phyloP scores from a whole-genome alignment of 2,797 vertebrate genomes.

The Crax fasciolata region DNA sequence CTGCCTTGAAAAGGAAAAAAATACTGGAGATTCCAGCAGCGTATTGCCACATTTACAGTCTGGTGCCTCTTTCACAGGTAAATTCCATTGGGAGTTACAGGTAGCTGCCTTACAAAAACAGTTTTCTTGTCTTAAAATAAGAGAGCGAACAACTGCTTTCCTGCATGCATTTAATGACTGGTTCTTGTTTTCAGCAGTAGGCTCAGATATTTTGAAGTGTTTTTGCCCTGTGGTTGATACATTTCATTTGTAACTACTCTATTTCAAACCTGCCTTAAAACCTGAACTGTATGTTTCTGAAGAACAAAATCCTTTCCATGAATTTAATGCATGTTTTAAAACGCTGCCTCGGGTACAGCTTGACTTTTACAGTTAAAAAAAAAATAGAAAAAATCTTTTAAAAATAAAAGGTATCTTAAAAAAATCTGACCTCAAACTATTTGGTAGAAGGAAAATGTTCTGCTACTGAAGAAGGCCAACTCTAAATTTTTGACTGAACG shows the following conservation, averaged over 20 bases:
- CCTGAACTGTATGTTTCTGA: not conserved
- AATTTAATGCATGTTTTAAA: slow-evolving; percentile 9
- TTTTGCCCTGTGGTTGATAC: not conserved
- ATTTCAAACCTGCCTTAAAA: slow-evolving; percentile 4
- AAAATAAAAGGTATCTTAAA: not conserved
- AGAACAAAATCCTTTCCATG: not conserved
- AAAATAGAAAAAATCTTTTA: not conserved
- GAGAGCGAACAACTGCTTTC: not conserved
- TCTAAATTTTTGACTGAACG: not conserved
- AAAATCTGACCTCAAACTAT: not conserved
- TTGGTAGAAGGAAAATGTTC: not conserved
- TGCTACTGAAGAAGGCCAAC: not conserved
- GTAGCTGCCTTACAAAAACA: not conserved
- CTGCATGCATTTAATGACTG: not conserved
- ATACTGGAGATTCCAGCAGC: not conserved
- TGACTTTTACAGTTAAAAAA: not conserved
- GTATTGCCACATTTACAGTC: not conserved
- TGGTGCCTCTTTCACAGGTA: not conserved
- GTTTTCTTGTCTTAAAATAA: not conserved
- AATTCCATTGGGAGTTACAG: not conserved
- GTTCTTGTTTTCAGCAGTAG: not conserved
- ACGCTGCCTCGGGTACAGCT: not conserved
- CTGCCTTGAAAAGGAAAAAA: not conserved
- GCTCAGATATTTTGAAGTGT: not conserved
- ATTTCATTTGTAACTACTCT: not conserved